Base-by-base conservation (phyloP, 2,888 invertebrate genomes). In the Amphipoea lucens region DNA sequence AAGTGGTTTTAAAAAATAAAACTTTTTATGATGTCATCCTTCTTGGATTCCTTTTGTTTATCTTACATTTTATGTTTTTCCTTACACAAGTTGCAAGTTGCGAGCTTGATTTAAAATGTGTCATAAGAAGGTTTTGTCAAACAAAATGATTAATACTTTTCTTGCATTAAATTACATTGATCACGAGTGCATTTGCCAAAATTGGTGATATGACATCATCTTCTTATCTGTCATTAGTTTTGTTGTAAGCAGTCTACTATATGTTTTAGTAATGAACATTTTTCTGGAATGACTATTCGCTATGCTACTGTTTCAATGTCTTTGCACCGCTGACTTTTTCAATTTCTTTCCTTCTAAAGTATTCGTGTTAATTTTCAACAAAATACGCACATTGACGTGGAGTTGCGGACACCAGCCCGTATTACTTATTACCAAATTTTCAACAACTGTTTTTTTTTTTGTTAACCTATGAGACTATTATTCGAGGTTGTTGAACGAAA, bases 11-110 rank as follows among this genome's bases (percentile, higher is more conserved):
- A 14, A 73, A 67, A 82, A 67, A 66, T 63, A 62, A 78, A 69
- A 66, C 11, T 40, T 74, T 78, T 5, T 14, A 77, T 87, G 84
- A 88, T 78, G 83, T 88, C 87, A 87, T 79, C 29, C 42, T 66
- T 70, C 23, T 51, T 75, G 71, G 40, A 81, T 85, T 86, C 63
- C 75, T 77, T 86, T 76, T 78, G 78, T 82, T 87, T 84, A 82
- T 78, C 84, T 76, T 68, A 65, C 48, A 66, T 72, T 82, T 76
- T 81, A 71, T 76, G 45, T 78, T 78, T 87, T 87, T 70, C 66
- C 65, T 78, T 81, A 12, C 45, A 71, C 20, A 74, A 45, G 40
- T 73, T 76, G 66, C 81, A 75, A 69, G 40, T 40, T 40, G 40
- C 40, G 29, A 73, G 72, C 68, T 76, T 79, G 78, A 73, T 68